These are phyloP conservation scores for Drosophila tanythrix DNA, from an alignment of 2,888 invertebrate species.

Conservation along the genomic window DNA sequence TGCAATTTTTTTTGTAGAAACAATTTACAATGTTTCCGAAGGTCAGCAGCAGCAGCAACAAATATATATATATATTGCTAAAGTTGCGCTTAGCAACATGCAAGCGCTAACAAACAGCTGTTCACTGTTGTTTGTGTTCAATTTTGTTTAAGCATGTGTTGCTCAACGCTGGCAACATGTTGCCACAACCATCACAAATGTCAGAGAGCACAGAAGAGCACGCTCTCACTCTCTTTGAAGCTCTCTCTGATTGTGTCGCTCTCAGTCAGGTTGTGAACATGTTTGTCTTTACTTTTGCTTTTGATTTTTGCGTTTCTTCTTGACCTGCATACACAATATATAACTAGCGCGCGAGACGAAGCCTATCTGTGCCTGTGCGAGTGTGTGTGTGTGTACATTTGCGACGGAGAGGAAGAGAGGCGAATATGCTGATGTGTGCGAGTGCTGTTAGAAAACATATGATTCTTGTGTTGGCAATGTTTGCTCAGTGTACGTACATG, in stretches of 20 bases:
- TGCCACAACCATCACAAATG: slow-evolving; percentile 41
- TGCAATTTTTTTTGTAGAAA: slow-evolving; percentile 3
- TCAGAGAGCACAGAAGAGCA: slow-evolving; percentile 12
- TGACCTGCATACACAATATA: slow-evolving; percentile 79
- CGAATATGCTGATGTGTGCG: slow-evolving; percentile 18
- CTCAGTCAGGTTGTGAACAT: slow-evolving; percentile 58
- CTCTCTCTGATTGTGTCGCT: slow-evolving; percentile 15
- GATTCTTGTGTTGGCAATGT: slow-evolving; percentile 72
- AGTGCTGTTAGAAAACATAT: slow-evolving; percentile 73
- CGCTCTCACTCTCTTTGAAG: not conserved
- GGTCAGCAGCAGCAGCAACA: slow-evolving; percentile 35
- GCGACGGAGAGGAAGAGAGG: slow-evolving; percentile 34
- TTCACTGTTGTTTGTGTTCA: slow-evolving; percentile 33
- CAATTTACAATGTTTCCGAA: slow-evolving; percentile 33
- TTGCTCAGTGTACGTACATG: slow-evolving; percentile 41
- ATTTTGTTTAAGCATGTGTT: slow-evolving; percentile 47
- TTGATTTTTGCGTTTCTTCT: slow-evolving; percentile 77
- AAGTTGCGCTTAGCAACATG: slow-evolving; percentile 61
- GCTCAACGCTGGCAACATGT: slow-evolving; percentile 57
- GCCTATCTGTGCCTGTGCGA: slow-evolving; percentile 19
- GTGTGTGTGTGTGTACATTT: slow-evolving; percentile 3
- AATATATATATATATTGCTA: slow-evolving; percentile 18
- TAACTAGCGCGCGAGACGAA: slow-evolving; percentile 71
- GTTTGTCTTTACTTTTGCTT: slow-evolving; percentile 78
- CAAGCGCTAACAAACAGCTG: slow-evolving; percentile 55